phyloP scores from a whole-genome alignment of 1,140 invertebrate genomes.

The Notospermus geniculatus region DNA sequence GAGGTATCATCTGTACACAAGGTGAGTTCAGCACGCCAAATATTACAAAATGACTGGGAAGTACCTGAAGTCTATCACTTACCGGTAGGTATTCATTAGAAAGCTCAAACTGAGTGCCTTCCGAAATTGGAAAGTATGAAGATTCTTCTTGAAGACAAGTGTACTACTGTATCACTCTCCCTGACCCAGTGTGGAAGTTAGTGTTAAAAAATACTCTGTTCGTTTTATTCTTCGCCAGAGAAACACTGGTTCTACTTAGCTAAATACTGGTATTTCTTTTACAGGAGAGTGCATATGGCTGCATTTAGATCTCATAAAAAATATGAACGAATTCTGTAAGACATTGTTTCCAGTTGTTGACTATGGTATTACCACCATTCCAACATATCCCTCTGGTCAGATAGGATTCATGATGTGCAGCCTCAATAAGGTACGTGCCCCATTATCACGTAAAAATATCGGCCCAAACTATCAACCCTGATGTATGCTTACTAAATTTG shows the following conservation, averaged over 20 bases:
- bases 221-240: no score
- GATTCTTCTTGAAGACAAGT: no score
- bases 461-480: not conserved
- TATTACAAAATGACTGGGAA: no score
- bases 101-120: no score
- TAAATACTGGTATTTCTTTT: slow-evolving; percentile 28
- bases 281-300: slow-evolving; percentile 87
- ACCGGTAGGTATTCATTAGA: no score
- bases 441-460: not conserved
- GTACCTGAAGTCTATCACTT: no score
- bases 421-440: slow-evolving; percentile 59
- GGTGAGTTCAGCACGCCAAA: slow-evolving; percentile 46
- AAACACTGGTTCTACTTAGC: no score
- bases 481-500: slow-evolving; percentile 9
- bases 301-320: slow-evolving; percentile 74
- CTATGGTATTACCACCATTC: slow-evolving; percentile 82
- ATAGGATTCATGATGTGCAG: slow-evolving; percentile 90
- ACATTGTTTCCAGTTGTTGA: slow-evolving; percentile 72
- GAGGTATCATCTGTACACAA: slow-evolving; percentile 85
- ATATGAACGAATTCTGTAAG: slow-evolving; percentile 71
- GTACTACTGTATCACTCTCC: no score
- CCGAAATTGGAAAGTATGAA: no score
- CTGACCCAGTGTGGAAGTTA: no score
- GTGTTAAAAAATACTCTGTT: no score
- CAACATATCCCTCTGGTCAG: slow-evolving; percentile 93